Evolutionary conservation across 2,797 vertebrate species (phyloP).

Genomic region (Monodelphis domestica): DNA sequence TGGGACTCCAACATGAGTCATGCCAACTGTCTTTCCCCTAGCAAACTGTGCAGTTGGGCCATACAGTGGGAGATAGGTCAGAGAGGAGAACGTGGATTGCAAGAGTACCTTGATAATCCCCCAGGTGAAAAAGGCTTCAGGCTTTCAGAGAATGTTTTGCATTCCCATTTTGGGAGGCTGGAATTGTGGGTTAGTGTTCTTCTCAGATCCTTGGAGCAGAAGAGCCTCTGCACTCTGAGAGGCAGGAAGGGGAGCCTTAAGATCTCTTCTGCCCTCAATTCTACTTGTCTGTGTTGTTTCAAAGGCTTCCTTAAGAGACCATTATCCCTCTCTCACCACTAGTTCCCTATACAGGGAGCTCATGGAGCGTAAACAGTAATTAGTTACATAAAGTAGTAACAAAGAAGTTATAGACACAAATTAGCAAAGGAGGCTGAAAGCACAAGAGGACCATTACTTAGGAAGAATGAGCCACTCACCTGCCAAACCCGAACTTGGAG

Average conservation of each 20-base stretch:
- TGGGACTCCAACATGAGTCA: neutral
- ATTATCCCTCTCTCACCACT: conserved; percentile 41
- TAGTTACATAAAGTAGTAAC: conserved; percentile 72
- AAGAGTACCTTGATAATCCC: neutral
- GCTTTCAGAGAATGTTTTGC: neutral
- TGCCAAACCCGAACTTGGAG: conserved; percentile 6
- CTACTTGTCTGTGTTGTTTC: neutral
- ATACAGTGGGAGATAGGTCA: neutral
- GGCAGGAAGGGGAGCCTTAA: neutral
- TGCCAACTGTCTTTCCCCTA: neutral
- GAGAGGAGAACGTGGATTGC: neutral
- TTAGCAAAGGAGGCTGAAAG: conserved; percentile 61
- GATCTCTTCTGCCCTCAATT: neutral
- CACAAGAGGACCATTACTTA: conserved; percentile 46
- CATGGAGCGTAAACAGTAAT: conserved; percentile 64
- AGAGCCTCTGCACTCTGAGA: neutral
- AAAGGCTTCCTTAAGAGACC: conserved; percentile 41
- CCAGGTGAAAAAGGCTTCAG: neutral
- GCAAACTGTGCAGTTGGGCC: neutral
- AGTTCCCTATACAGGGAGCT: conserved; percentile 49
- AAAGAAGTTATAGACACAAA: conserved; percentile 68
- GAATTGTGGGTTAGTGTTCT: neutral
- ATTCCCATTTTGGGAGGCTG: neutral
- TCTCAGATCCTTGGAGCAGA: neutral
- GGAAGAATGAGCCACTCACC: conserved; percentile 51